Evolutionary conservation across 1,140 invertebrate species (phyloP).

Genomic region (Calliopsis andreniformis): DNA sequence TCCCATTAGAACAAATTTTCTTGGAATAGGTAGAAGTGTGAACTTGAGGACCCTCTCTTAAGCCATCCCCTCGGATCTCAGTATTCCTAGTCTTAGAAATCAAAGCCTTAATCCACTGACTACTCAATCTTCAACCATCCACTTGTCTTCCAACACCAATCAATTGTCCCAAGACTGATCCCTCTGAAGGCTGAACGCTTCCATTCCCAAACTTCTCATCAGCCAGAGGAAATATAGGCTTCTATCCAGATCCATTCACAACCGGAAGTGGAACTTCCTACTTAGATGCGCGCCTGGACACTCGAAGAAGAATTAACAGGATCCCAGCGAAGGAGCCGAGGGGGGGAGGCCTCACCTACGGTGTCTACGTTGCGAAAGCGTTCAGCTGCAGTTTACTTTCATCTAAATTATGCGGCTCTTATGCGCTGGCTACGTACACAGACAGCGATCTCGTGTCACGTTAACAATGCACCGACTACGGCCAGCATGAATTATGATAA

Average conservation of each 20-base stretch:
- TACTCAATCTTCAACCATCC: too few species aligned
- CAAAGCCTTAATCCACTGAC: too few species aligned
- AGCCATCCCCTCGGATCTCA: too few species aligned
- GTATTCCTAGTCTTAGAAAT: too few species aligned
- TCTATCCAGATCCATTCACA: neutral
- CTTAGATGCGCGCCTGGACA: neutral
- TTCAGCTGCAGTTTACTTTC: slow-evolving; percentile 58
- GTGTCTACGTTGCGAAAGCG: slow-evolving; percentile 41
- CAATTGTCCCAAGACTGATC: too few species aligned
- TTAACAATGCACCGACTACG: slow-evolving; percentile 59
- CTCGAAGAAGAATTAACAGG: slow-evolving; percentile 33
- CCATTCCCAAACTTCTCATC: too few species aligned
- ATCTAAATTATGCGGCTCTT: slow-evolving; percentile 64
- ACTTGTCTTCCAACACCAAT: too few species aligned
- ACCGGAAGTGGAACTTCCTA: slow-evolving; percentile 10
- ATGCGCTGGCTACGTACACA: slow-evolving; percentile 6
- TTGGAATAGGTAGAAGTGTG: too few species aligned
- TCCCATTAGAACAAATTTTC: too few species aligned
- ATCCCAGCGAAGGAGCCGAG: neutral
- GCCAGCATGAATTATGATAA: slow-evolving; percentile 70
- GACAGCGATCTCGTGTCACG: slow-evolving; percentile 26
- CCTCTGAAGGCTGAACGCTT: too few species aligned
- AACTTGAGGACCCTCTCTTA: too few species aligned
- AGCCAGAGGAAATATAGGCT: too few species aligned
- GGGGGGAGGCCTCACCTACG: slow-evolving; percentile 28